Evolutionary conservation across 2,797 vertebrate species (phyloP), one percentile per base, ranked within the genome.

Genomic region (Glyptemys insculpta): DNA sequence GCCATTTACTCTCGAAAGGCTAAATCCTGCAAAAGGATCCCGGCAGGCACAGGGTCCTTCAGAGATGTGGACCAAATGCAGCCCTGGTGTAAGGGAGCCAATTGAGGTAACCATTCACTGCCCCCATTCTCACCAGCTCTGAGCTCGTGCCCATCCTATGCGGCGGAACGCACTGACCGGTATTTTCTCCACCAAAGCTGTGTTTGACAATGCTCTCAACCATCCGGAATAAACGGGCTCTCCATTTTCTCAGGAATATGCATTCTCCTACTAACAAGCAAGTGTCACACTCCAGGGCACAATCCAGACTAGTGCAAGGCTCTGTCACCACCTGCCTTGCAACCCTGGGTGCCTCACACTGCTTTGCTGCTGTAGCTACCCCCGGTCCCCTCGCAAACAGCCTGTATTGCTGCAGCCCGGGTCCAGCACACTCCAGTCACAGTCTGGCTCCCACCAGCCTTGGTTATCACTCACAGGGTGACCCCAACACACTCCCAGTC

Each of bases 81-180:
- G 56, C 25, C 27, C 25, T 29, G 56, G 56, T 57, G 56, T 57
- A 29, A 57, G 5, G 25, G 25, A 57, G 56, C 54, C 85, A 86
- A 62, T 79, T 81, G 56, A 29, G 19, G 23, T 68, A 56, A 89
- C 62, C 7, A 34, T 10, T 89, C 14, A 21, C 78, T 90, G 47
- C 41, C 62, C 0, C 14, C 4, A 2, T 23, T 19, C 4, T 2
- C 31, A 85, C 72, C 3, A 37, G 11, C 9, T 83, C 72, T 68
- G 19, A 62, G 49, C 87, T 85, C 81, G 14, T 93, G 6, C 21
- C 18, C 29, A 25, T 0, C 3, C 2, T 52, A 23, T 57, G 57
- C 57, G 49, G 29, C 1, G 41, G 52, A 49, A 2, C 16, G 2
- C 25, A 15, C 1, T 2, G 34, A 1, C 5, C 1, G 68, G 80